Conservation (phyloP, 2,113 vertebrate species). For the Orientallactaga bullata region DNA sequence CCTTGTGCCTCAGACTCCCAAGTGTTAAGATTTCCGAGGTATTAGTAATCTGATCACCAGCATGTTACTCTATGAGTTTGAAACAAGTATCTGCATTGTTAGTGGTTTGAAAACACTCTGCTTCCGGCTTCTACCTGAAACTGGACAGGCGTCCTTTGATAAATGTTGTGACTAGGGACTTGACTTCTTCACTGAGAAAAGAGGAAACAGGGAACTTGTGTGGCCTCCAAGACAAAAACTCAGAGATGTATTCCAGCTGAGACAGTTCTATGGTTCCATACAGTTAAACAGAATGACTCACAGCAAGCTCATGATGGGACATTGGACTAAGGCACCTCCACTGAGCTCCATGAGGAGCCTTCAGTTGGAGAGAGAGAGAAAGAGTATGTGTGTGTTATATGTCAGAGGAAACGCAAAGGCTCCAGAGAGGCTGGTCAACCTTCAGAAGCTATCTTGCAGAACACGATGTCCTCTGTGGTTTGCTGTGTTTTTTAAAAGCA, state of each 20-base stretch:
- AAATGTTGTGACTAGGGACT: neutral
- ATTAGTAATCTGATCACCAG: too few relatives aligned
- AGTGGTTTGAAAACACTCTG: neutral
- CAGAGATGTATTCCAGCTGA: neutral
- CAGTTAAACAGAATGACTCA: neutral
- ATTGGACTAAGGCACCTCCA: neutral
- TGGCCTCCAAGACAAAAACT: neutral
- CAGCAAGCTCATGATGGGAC: neutral
- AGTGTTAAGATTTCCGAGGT: neutral
- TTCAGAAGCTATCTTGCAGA: too few relatives aligned
- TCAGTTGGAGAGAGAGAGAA: too few relatives aligned
- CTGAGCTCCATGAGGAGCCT: neutral
- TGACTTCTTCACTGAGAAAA: neutral
- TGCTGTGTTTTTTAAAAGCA: too few relatives aligned
- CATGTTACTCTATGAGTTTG: neutral
- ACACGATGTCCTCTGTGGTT: too few relatives aligned
- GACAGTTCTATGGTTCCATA: neutral
- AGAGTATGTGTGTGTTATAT: neutral
- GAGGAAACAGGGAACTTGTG: neutral
- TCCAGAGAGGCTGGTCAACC: too few relatives aligned
- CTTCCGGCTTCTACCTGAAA: neutral
- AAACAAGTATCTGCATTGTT: neutral
- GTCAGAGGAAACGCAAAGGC: neutral
- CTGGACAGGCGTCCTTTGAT: neutral
- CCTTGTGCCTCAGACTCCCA: neutral